Conservation (phyloP, 2,797 vertebrate species). For the Coccyzus lansbergi region DNA sequence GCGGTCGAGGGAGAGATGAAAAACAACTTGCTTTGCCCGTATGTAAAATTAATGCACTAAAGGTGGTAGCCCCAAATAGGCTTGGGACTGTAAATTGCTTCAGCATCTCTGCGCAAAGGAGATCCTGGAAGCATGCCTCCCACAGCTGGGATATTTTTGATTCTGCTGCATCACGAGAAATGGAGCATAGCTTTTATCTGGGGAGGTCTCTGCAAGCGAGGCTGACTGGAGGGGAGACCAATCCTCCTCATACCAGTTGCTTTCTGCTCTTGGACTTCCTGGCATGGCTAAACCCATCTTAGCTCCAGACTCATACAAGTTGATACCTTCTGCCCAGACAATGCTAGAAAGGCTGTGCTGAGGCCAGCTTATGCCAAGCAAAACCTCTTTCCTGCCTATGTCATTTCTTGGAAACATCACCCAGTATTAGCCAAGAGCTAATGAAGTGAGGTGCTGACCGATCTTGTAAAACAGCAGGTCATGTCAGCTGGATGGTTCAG, state of each 20-base stretch:
- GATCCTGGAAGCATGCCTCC: not conserved
- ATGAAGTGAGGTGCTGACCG: slow-evolving; percentile 14
- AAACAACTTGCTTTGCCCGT: not conserved
- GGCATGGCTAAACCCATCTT: not conserved
- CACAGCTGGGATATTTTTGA: not conserved
- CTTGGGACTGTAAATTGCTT: not conserved
- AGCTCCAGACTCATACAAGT: not conserved
- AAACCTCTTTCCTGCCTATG: not conserved
- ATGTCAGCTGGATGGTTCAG: not conserved
- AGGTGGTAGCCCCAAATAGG: not conserved
- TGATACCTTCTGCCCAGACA: not conserved
- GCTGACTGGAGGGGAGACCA: not conserved
- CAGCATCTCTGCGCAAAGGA: not conserved
- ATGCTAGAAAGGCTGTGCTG: not conserved
- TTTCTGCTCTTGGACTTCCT: not conserved
- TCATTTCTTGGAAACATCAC: slow-evolving; percentile 6
- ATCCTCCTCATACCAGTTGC: accelerated
- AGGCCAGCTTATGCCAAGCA: not conserved
- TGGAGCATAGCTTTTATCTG: not conserved
- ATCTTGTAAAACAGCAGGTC: slow-evolving; percentile 25
- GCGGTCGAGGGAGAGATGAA: not conserved
- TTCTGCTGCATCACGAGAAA: not conserved
- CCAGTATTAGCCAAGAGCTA: not conserved
- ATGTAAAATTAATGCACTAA: slow-evolving; percentile 27
- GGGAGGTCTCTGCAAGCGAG: not conserved